Evolutionary conservation across 1,140 invertebrate species (phyloP).

Genomic region (Venturia canescens): DNA sequence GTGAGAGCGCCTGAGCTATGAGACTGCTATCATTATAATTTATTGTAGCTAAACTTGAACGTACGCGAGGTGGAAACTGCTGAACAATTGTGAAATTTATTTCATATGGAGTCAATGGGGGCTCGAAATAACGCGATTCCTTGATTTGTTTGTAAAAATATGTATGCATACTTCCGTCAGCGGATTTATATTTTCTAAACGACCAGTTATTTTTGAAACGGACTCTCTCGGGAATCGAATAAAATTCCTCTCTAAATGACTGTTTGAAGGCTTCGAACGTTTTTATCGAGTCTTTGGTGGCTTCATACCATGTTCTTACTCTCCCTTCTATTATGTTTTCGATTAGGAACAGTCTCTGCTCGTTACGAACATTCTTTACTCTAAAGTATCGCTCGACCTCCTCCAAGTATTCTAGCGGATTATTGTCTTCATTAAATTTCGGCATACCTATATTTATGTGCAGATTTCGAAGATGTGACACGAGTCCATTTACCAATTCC

Average conservation of each 20-base stretch:
- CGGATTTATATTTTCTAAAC: conserved; percentile 22
- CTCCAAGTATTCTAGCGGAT: conserved; percentile 44
- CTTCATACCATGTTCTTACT: conserved; percentile 31
- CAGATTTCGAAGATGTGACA: conserved; percentile 32
- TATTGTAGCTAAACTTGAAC: conserved; percentile 41
- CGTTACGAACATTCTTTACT: conserved; percentile 43
- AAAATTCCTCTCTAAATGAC: conserved; percentile 45
- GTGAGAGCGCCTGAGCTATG: conserved; percentile 37
- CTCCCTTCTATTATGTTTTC: conserved; percentile 33
- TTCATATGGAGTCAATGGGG: conserved; percentile 37
- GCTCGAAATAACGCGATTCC: conserved; percentile 44
- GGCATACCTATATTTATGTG: conserved; percentile 41
- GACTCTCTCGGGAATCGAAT: conserved; percentile 30
- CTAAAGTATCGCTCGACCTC: conserved; percentile 45
- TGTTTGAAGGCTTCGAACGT: conserved; percentile 37
- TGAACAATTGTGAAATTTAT: conserved; percentile 48
- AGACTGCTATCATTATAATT: conserved; percentile 36
- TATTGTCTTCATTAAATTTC: conserved; percentile 39
- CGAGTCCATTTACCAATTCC: conserved; percentile 36
- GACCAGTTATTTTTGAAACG: conserved; percentile 41
- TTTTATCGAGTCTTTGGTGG: not conserved
- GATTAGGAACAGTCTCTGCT: conserved; percentile 15
- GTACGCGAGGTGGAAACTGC: conserved; percentile 42
- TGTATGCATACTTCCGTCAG: conserved; percentile 38
- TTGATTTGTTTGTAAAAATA: conserved; percentile 43